Percentiles rank a stretch among this genome's conserved stretches.
phyloP scores from a whole-genome alignment of 2,888 invertebrate species.

The Parelbella ahira region DNA sequence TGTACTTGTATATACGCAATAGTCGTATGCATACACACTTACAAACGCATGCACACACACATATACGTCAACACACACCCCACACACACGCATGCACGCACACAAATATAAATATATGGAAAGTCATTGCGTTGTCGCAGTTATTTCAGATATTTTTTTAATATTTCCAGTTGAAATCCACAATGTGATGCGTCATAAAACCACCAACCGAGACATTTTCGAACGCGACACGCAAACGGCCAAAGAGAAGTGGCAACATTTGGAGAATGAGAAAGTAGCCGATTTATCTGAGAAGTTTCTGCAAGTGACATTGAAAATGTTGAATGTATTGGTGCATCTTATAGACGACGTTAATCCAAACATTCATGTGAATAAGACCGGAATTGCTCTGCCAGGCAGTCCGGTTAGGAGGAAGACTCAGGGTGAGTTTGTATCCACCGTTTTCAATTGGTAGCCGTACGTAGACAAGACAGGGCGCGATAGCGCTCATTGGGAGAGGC shows the following conservation, averaged over 20 bases:
- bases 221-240: conserved; percentile 55
- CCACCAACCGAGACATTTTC: conserved; percentile 59
- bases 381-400: conserved; percentile 80
- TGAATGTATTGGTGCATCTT: conserved; percentile 88
- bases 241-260: conserved; percentile 64
- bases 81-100: too few species aligned
- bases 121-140: too few species aligned
- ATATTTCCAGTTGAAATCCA: conserved; percentile 72
- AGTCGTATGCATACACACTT: too few species aligned
- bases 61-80: too few species aligned
- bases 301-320: conserved; percentile 83
- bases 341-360: conserved; percentile 84
- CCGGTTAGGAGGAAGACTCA: conserved; percentile 70
- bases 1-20: too few species aligned
- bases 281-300: conserved; percentile 83
- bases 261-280: conserved; percentile 63
- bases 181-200: conserved; percentile 62
- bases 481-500: too few species aligned
- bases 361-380: conserved; percentile 67
- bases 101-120: too few species aligned
- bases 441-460: too few species aligned
- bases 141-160: too few species aligned
- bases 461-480: too few species aligned
- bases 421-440: conserved; percentile 45
- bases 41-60: too few species aligned